A percentile compares a stretch with the other conserved stretches of the same genome.
These are phyloP conservation scores for Agapetus fuscipes DNA, from an alignment of 2,888 invertebrate genomes.

Conservation along the genomic window DNA sequence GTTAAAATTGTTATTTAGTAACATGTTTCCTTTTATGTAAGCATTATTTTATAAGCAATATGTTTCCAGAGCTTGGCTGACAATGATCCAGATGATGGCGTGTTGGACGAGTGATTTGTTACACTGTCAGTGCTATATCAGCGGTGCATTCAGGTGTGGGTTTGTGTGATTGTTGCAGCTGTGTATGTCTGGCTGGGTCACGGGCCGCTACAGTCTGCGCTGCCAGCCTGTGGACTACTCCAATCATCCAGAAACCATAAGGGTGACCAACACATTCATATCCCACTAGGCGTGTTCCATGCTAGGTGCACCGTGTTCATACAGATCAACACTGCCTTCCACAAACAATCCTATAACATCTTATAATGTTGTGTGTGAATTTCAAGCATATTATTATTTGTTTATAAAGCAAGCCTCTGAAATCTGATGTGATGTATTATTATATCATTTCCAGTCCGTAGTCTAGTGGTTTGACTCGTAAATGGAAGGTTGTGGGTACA, in stretches of 20 bases:
- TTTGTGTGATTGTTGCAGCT: constrained; percentile 60
- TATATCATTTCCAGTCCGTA: too few relatives aligned
- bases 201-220: constrained; percentile 87
- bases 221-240: constrained; percentile 97
- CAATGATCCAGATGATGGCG: too few relatives aligned
- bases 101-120: too few relatives aligned
- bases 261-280: constrained; percentile 63
- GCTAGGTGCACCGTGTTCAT: not conserved
- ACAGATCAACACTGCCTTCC: not conserved
- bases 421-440: too few relatives aligned
- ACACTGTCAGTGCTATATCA: too few relatives aligned
- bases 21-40: too few relatives aligned
- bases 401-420: too few relatives aligned
- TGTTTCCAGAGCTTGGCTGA: too few relatives aligned
- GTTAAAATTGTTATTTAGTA: too few relatives aligned
- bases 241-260: constrained; percentile 78
- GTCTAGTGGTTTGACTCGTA: too few relatives aligned
- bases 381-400: constrained; percentile 1
- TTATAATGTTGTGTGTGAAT: constrained; percentile 10
- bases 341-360: not conserved
- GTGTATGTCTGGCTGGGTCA: constrained; percentile 86
- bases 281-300: constrained; percentile 1
- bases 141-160: constrained; percentile 17
- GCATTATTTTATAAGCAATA: too few relatives aligned
- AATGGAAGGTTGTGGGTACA: too few relatives aligned